A percentile compares a stretch with the other conserved stretches of the same genome.
These are phyloP conservation scores for Austrofundulus limnaeus DNA, from an alignment of 2,113 vertebrate genomes.

Conservation along the genomic window DNA sequence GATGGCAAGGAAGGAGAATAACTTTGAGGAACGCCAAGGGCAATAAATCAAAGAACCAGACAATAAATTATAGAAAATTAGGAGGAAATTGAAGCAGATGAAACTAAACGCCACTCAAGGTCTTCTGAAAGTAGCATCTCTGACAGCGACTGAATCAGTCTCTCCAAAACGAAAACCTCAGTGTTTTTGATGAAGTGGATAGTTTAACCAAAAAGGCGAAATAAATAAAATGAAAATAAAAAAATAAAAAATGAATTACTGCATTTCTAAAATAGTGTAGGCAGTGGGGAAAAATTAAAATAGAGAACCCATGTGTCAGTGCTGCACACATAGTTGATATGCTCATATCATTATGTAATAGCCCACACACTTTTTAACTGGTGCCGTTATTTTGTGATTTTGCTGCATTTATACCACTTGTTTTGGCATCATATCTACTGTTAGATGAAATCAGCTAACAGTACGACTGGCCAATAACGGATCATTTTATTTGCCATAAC, in stretches of 20 bases:
- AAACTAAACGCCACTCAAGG: slow-evolving; percentile 33
- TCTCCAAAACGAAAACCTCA: neutral
- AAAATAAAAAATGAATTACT: neutral
- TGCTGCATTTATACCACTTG: too few species aligned
- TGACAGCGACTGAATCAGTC: slow-evolving; percentile 5
- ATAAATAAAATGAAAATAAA: neutral
- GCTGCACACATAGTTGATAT: neutral
- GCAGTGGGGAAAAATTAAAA: neutral
- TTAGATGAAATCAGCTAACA: too few species aligned
- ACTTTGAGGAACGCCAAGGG: slow-evolving; percentile 12
- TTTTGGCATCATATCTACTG: too few species aligned
- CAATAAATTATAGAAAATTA: slow-evolving; percentile 18
- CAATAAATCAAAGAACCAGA: slow-evolving; percentile 39
- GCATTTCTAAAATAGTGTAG: neutral
- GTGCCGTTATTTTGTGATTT: too few species aligned
- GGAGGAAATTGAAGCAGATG: slow-evolving; percentile 22
- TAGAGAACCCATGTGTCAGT: too few species aligned
- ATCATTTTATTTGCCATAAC: too few species aligned
- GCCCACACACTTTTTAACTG: neutral
- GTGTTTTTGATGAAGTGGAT: neutral
- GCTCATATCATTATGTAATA: neutral
- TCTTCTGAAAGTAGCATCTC: slow-evolving; percentile 40
- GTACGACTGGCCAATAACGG: too few species aligned
- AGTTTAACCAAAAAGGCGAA: neutral
- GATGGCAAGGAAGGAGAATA: slow-evolving; percentile 20